These are phyloP conservation scores for Sphyrna mokarran DNA, from an alignment of 2,113 vertebrate species.

Conservation along the genomic window DNA sequence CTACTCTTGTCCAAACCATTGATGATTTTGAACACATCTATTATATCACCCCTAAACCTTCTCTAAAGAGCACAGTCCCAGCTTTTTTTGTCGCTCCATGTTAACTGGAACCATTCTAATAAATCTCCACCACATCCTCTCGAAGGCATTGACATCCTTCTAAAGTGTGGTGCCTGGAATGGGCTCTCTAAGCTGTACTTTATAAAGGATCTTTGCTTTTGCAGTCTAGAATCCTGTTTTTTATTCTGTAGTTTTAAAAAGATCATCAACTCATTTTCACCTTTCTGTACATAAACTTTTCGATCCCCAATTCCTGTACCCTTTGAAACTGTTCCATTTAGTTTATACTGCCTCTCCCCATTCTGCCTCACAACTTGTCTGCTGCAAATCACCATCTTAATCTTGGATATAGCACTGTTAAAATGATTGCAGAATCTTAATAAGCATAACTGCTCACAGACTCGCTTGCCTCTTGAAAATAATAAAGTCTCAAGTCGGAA, in stretches of 20 bases:
- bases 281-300: background rate
- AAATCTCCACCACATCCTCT: background rate
- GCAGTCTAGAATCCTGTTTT: background rate
- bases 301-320: background rate
- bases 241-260: background rate
- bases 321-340: background rate
- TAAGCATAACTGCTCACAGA: background rate
- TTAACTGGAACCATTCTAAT: background rate
- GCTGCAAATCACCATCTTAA: background rate
- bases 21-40: background rate
- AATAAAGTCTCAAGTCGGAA: background rate
- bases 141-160: background rate
- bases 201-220: background rate
- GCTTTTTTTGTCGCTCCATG: background rate
- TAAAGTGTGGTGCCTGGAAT: background rate
- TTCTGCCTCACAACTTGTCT: background rate
- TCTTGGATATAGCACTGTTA: background rate
- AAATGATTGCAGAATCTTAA: background rate
- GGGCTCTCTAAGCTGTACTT: background rate
- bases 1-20: background rate
- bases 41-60: background rate
- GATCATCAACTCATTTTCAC: background rate
- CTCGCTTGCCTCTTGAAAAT: background rate
- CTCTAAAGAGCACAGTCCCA: background rate
- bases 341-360: background rate